Base-by-base conservation (phyloP, 2,113 vertebrate species). In the Ammospiza nelsoni region DNA sequence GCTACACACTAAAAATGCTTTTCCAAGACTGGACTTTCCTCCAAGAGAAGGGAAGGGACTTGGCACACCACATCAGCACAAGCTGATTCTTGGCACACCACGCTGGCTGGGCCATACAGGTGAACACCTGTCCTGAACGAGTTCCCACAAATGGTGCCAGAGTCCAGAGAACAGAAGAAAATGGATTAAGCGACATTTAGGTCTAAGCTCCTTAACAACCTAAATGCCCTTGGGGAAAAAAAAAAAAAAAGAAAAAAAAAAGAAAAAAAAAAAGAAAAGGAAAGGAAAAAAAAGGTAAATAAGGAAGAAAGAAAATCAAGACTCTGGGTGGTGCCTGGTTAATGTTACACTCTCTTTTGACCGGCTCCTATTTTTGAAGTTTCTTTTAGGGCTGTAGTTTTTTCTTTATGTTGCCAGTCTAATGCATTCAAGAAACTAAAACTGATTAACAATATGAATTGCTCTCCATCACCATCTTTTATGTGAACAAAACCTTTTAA, bases 101-200 rank as follows among this genome's bases (percentile, higher is more conserved):
- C 0, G 0, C 41, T 3, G 9, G 37, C 37, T 25, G 4, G 63
- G 43, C 23, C 23, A 46, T 9, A 4, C 3, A 17, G 13, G n/a
- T 12, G 35, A 48, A 31, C 14, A 22, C 28, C 48, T 63, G 31
- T 35, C 33, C 35, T 87, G 67, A 57, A 39, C 0, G 0, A 68
- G 13, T 10, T 80, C 35, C 33, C 24, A 91, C 33, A 72, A 68
- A 65, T 4, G 39, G 9, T 59, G 18, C 0, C 0, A 92, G 15
- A 74, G 16, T 19, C 19, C 12, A 8, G 24, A 44, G 20, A 72
- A 76, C 4, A 17, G 31, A 63, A 86, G 33, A 49, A 83, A 75
- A 78, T 15, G 4, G 21, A 67, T 35, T 51, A 86, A 72, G 25
- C 46, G 35, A 68, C n/a, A 29, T 37, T 72, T 49, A 59, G 8